Evolutionary conservation across 64 coral and sea anemone genomes (phyloP), one percentile per base, ranked within the genome.

Genomic region (Catalaphyllia jardinei): DNA sequence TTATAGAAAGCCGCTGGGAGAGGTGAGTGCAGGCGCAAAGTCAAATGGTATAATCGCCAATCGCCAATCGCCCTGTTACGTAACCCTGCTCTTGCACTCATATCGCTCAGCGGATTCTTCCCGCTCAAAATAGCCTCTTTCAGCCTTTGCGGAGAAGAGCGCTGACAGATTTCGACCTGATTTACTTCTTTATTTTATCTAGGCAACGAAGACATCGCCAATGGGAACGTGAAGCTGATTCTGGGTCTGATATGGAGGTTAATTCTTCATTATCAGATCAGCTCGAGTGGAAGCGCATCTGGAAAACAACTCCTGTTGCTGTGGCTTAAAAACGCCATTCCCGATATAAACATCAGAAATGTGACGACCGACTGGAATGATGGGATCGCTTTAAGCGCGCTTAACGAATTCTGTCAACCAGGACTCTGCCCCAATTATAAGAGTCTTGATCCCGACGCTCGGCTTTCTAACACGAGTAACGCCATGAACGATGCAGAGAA

Each of bases 221-320:
- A 95, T 84, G 97, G 97, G 27, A 99, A 99, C 88, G 35, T 99
- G 0, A 99, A 99, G 54, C 62, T 99, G 13, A 99, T 99, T 72
- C 87, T 99, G 22, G 97, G 97, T 76, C 60, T 99, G 17, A 72
- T 99, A 89, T 99, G 97, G 97, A 79, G 97, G 22, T 83, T 99
- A 29, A 99, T 99, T 42, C 91, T 99, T 6, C 91, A 95, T 51
- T 99, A 99, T 75, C 97, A 99, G 74, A 99, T 99, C 91, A 99
- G 97, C 33, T 95, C 93, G 55, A 88, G 97, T 61, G 94, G 87
- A 3, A 99, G 94, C 20, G 85, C 94, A 22, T 99, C 97, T 19
- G 97, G 97, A 3, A 99, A 99, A 31, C 94, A 95, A 19, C 84
- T 99, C 3, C 83, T 99, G 31, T 73, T 99, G 1, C 72, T 93